These are phyloP conservation scores for Halichoeres trimaculatus DNA, from an alignment of 2,113 vertebrate species.

Conservation along the genomic window DNA sequence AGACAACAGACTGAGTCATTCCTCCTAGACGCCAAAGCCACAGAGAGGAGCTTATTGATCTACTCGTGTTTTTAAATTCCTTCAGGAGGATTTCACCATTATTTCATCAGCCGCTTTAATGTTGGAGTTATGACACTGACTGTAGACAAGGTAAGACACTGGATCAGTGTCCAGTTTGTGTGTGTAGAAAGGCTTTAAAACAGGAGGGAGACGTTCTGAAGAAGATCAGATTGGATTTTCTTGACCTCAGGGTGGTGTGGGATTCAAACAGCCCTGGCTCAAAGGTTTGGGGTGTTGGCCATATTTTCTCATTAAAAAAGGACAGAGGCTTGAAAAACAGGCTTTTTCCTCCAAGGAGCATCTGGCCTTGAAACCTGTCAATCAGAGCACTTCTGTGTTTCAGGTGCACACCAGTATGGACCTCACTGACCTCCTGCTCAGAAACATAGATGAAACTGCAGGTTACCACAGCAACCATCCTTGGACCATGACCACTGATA, in stretches of 20 bases:
- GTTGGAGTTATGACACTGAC: slow-evolving; percentile 61
- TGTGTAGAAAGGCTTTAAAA: slow-evolving; percentile 2
- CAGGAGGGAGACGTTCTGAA: no score
- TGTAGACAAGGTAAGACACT: slow-evolving; percentile 62
- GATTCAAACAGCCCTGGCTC: background rate
- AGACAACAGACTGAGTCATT: slow-evolving; percentile 21
- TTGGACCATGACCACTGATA: slow-evolving; percentile 73
- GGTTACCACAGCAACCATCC: slow-evolving; percentile 43
- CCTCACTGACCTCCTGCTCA: slow-evolving; percentile 88
- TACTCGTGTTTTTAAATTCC: slow-evolving; percentile 13
- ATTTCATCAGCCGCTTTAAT: slow-evolving; percentile 46
- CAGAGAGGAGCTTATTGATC: slow-evolving; percentile 19
- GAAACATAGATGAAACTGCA: slow-evolving; percentile 82
- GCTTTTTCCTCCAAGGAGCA: background rate
- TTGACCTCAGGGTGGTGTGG: background rate
- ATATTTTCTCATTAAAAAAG: background rate
- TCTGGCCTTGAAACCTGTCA: background rate
- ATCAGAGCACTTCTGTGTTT: slow-evolving; percentile 26
- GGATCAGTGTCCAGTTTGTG: background rate
- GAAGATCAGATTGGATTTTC: background rate
- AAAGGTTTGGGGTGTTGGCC: background rate
- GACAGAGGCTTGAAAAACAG: background rate
- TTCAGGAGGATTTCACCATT: slow-evolving; percentile 29
- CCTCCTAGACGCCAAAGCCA: slow-evolving; percentile 2
- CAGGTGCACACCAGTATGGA: slow-evolving; percentile 77